Percentiles rank a stretch among this genome's conserved stretches.
Conservation (phyloP, 2,797 vertebrate species). For the Phataginus tricuspis region DNA sequence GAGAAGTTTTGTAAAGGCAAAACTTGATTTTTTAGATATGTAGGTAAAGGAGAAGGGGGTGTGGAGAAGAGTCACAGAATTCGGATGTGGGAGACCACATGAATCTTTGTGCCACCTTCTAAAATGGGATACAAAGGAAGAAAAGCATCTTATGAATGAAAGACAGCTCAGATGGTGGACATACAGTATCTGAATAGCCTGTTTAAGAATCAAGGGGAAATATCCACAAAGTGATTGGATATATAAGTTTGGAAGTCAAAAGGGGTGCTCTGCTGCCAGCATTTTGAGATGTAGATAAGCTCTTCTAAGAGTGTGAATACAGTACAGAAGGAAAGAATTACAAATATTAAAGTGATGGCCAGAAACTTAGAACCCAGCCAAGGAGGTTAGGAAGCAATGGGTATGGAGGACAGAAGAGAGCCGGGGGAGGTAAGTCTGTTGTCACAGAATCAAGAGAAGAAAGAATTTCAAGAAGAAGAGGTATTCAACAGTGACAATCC, state of each 20-base stretch:
- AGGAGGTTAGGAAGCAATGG: not conserved
- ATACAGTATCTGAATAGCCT: not conserved
- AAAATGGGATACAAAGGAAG: not conserved
- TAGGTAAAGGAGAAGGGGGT: not conserved
- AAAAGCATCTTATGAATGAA: not conserved
- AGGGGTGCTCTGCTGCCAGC: rapidly evolving
- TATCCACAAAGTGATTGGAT: not conserved
- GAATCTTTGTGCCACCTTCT: not conserved
- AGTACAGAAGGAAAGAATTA: not conserved
- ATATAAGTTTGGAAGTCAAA: not conserved
- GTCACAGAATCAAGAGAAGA: not conserved
- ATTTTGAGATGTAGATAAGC: not conserved
- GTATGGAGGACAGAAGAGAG: not conserved
- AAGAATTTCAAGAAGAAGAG: not conserved
- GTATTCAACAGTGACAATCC: not conserved
- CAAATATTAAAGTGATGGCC: not conserved
- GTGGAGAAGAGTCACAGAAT: not conserved
- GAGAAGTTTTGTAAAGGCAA: not conserved
- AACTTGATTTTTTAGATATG: not conserved
- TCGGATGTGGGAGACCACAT: not conserved
- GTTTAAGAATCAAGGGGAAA: not conserved
- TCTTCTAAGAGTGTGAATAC: not conserved
- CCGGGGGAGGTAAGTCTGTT: not conserved
- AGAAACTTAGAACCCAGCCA: not conserved
- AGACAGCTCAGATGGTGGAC: not conserved